phyloP scores from a whole-genome alignment of 2,888 invertebrate genomes.

The Aporophyla lueneburgensis region DNA sequence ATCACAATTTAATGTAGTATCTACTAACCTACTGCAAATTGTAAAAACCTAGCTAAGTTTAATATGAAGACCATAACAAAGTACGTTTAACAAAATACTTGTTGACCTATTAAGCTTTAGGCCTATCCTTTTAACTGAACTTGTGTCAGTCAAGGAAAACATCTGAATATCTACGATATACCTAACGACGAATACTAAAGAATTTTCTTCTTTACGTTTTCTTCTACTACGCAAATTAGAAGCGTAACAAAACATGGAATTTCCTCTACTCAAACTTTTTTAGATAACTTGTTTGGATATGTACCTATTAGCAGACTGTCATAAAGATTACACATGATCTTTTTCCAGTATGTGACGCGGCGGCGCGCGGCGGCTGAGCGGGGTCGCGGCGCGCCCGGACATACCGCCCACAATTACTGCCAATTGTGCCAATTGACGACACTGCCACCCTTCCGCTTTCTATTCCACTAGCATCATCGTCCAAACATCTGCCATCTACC shows the following conservation, averaged over 20 bases:
- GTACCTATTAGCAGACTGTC: constrained; percentile 14
- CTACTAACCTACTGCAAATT: not conserved
- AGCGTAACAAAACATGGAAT: constrained; percentile 1
- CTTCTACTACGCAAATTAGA: constrained; percentile 12
- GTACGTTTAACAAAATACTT: not conserved
- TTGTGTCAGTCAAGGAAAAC: not conserved
- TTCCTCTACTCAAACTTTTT: constrained; percentile 19
- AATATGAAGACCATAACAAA: not conserved
- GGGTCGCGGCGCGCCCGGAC: constrained; percentile 84
- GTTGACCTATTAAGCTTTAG: not conserved
- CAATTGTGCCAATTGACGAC: constrained; percentile 90
- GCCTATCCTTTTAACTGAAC: not conserved
- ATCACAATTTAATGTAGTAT: not conserved
- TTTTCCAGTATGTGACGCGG: constrained; percentile 61
- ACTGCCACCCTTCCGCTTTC: constrained; percentile 90
- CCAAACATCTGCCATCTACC: constrained; percentile 82
- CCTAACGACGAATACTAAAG: no score
- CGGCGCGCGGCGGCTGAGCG: constrained; percentile 66
- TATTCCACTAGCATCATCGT: constrained; percentile 76
- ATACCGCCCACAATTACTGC: constrained; percentile 89
- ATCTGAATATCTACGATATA: not conserved
- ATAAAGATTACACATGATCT: constrained; percentile 52
- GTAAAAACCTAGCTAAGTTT: not conserved
- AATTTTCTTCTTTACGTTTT: not conserved
- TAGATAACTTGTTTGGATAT: constrained; percentile 2